A percentile compares a stretch with the other conserved stretches of the same genome.
Conservation (phyloP, 2,888 invertebrate genomes). For the Electrophaes corylata region DNA sequence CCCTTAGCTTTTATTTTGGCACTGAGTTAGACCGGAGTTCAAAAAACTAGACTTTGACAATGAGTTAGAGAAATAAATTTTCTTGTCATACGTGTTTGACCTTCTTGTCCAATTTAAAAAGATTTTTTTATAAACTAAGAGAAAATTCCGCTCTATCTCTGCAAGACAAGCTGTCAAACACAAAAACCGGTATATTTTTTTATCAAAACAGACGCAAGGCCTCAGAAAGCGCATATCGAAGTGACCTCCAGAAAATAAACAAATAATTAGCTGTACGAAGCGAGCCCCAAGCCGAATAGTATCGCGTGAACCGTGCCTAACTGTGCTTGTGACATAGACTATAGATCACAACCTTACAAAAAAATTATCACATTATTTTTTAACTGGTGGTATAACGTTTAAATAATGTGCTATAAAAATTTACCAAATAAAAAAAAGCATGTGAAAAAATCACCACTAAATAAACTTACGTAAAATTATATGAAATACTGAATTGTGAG, state of each 20-base stretch:
- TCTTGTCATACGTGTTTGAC: no score
- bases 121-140: no score
- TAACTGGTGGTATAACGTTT: background rate
- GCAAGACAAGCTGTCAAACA: background rate
- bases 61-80: no score
- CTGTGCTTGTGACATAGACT: conserved; percentile 20
- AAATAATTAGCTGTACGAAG: conserved; percentile 33
- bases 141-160: background rate
- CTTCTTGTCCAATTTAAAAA: no score
- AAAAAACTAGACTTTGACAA: no score
- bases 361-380: background rate
- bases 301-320: conserved; percentile 21
- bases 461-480: background rate
- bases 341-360: background rate
- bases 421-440: background rate
- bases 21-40: no score
- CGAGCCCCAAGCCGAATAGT: conserved; percentile 17
- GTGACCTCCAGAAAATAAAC: conserved; percentile 39
- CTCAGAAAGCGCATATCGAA: conserved; percentile 24
- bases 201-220: conserved; percentile 23
- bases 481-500: no score
- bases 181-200: conserved; percentile 4
- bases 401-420: background rate
- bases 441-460: background rate
- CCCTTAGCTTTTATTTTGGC: no score